Evolutionary conservation across 1,140 invertebrate genomes (phyloP).

Genomic region (Prorops nasuta): DNA sequence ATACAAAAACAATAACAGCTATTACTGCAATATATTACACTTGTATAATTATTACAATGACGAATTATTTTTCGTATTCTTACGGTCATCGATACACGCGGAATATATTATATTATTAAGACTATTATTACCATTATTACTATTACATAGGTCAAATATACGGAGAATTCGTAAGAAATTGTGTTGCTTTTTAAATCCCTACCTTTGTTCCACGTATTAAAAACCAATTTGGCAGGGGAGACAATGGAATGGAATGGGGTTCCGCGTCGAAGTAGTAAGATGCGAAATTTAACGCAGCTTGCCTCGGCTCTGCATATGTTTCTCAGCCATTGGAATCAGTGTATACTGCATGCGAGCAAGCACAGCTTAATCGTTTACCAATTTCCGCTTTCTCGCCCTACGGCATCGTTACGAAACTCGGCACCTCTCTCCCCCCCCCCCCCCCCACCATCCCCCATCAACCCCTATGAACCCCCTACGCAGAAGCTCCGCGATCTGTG

Average conservation of each 20-base stretch:
- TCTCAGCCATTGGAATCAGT: too few relatives aligned
- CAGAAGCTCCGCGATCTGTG: background rate
- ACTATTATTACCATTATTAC: constrained; percentile 34
- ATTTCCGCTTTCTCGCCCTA: constrained; percentile 12
- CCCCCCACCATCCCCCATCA: background rate
- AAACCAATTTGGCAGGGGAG: too few relatives aligned
- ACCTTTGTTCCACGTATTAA: too few relatives aligned
- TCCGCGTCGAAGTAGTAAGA: too few relatives aligned
- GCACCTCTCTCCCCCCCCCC: background rate
- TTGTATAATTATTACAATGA: constrained; percentile 23
- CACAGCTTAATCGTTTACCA: constrained; percentile 19
- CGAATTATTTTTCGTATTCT: constrained; percentile 24
- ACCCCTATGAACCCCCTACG: background rate
- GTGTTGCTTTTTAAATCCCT: too few relatives aligned
- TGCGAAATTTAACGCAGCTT: too few relatives aligned
- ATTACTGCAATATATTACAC: constrained; percentile 6
- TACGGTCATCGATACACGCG: constrained; percentile 25
- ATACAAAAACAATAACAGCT: constrained; percentile 1
- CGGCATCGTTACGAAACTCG: background rate
- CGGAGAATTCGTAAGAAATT: constrained; percentile 43
- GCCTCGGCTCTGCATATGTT: too few relatives aligned
- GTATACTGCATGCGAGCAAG: too few relatives aligned
- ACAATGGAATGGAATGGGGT: too few relatives aligned
- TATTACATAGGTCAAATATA: constrained; percentile 43
- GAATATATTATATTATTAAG: constrained; percentile 38